phyloP scores from a whole-genome alignment of 1,140 invertebrate genomes.

The Mylabris phalerata region DNA sequence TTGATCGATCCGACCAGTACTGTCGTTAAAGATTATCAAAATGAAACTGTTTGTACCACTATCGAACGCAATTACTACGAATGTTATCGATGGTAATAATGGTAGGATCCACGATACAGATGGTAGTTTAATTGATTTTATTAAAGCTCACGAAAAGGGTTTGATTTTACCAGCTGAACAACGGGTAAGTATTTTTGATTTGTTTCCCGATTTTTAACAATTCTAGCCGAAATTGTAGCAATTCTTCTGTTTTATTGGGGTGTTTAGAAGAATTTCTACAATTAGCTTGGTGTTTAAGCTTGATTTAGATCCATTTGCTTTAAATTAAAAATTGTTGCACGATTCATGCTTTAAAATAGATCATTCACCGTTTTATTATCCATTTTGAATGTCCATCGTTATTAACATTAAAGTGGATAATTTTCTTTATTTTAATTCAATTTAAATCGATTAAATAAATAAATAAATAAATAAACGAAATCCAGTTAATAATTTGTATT shows the following conservation, averaged over 20 bases:
- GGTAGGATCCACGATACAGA: constrained; percentile 64
- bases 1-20: constrained; percentile 79
- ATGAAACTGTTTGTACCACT: constrained; percentile 68
- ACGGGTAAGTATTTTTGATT: constrained; percentile 66
- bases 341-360: not conserved
- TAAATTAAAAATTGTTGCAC: not conserved
- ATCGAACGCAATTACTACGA: constrained; percentile 65
- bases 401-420: no score
- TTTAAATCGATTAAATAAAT: no score
- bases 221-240: no score
- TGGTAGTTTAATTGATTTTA: constrained; percentile 64
- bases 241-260: no score
- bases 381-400: no score
- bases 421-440: no score
- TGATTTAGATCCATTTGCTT: not conserved
- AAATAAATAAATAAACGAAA: not conserved
- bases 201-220: not conserved
- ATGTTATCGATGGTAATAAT: constrained; percentile 66
- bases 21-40: constrained; percentile 72
- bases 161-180: constrained; percentile 83
- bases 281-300: not conserved
- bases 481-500: not conserved
- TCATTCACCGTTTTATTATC: no score
- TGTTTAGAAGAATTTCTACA: no score
- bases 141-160: constrained; percentile 81